Evolutionary conservation across 2,113 vertebrate genomes (phyloP), one percentile per base, ranked within the genome.

Genomic region (Clarias magur): DNA sequence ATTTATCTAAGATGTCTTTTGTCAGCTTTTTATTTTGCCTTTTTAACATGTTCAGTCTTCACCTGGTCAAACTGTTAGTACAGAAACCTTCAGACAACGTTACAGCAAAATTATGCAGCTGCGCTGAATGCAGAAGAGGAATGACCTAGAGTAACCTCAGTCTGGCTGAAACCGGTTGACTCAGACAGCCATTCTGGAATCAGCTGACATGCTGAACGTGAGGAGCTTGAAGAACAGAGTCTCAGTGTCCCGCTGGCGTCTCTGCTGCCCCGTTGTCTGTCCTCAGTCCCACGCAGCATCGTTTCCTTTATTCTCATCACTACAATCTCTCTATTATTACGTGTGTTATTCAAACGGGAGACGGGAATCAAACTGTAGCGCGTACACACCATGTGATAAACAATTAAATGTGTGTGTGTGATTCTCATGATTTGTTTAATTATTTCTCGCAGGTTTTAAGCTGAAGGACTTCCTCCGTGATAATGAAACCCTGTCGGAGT

Each of bases 381-480:
- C 48, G 7, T 48, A 48, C 48, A 48, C 48, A 63, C 8, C n/a
- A 30, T 70, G 67, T 16, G 7, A 23, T 12, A 76, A 53, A 53
- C 19, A 3, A 56, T 78, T 53, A n/a, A 78, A 0, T 6, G 10
- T 56, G 2, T 56, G 15, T 21, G 38, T 42, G 42, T 73, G 1
- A 67, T 38, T 38, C 8, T 82, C 13, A 48, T 15, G 11, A 42
- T 38, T 60, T 38, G 4, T 48, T 48, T 3, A 25, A 70, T 59
- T 38, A 0, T 25, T 67, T 34, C 82, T 56, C 48, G 11, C 89
- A 99, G 98, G 93, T 87, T 94, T 99, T 93, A 99, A 96, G 91
- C 94, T 99, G 92, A 96, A 94, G 91, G 96, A 99, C 94, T 99
- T 99, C 86, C 93, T 99, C 89, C 88, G 90, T 89, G 96, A 97